A percentile compares a stretch with the other conserved stretches of the same genome.
Evolutionary conservation across 2,888 invertebrate genomes (phyloP).

Genomic region (Schizotus pectinicornis): DNA sequence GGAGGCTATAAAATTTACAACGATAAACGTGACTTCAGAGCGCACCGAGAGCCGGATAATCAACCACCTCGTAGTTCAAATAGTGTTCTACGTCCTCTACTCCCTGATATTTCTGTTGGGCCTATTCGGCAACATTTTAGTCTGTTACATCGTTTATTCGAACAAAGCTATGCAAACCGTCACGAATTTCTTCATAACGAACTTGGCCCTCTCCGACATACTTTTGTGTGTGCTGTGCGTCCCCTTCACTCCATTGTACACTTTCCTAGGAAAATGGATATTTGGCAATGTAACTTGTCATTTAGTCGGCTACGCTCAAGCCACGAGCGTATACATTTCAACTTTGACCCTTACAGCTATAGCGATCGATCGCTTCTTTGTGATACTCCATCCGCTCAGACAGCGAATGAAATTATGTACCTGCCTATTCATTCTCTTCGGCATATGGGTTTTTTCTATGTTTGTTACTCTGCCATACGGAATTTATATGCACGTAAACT

Average conservation of each 20-base stretch:
- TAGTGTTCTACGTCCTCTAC: slow-evolving; percentile 79
- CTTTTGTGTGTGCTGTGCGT: slow-evolving; percentile 91
- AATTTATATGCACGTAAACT: slow-evolving; percentile 72
- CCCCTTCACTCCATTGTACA: slow-evolving; percentile 95
- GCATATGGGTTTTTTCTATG: slow-evolving; percentile 90
- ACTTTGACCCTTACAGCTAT: slow-evolving; percentile 96
- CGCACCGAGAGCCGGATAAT: slow-evolving; percentile 60
- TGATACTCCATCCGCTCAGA: slow-evolving; percentile 94
- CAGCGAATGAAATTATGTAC: slow-evolving; percentile 89
- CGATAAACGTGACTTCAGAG: slow-evolving; percentile 22
- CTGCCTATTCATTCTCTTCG: slow-evolving; percentile 82
- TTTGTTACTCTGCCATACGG: slow-evolving; percentile 91
- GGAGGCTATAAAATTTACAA: slow-evolving; percentile 26
- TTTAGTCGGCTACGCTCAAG: slow-evolving; percentile 91
- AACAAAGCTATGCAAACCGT: slow-evolving; percentile 98
- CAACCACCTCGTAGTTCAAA: slow-evolving; percentile 69
- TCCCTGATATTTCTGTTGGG: slow-evolving; percentile 87
- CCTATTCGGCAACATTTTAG: slow-evolving; percentile 86
- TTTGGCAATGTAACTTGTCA: slow-evolving; percentile 93
- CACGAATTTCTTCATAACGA: slow-evolving; percentile 96
- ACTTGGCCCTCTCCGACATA: slow-evolving; percentile 94
- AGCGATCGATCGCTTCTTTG: slow-evolving; percentile 96
- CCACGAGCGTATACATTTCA: slow-evolving; percentile 96
- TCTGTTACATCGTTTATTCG: slow-evolving; percentile 91
- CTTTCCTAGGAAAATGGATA: slow-evolving; percentile 90